Base-by-base conservation (phyloP, 2,797 vertebrate genomes). In the Chaetophractus vellerosus region DNA sequence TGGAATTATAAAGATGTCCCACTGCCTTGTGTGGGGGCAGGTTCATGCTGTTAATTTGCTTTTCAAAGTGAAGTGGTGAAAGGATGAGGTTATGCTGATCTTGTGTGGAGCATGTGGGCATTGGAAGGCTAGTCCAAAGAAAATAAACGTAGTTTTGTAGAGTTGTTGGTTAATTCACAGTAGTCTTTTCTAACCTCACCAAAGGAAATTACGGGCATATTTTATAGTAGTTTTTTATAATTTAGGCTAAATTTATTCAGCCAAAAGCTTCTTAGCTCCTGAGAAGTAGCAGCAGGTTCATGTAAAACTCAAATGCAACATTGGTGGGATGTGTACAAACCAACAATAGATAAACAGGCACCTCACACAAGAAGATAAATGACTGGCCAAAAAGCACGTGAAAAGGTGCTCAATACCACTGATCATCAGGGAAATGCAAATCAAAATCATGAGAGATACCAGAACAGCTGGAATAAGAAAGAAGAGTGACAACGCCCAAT, bases 1-100 rank as follows among this genome's bases (percentile, higher is more conserved):
- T 48, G 71, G 80, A 91, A 79, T 69, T 55, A 76, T 26, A 86
- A 83, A 96, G 92, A 69, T 96, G 96, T 93, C 82, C 92, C 82
- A 84, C 31, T 57, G 84, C 61, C 48, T 82, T 50, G 1, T 14
- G 28, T 75, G 82, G 36, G 33, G 90, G 92, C 24, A 83, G 80
- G 50, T 68, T 89, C 79, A 55, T 78, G 31, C 50, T 88, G 69
- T 19, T 71, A 75, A 91, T 80, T 45, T 92, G 68, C 68, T 74
- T 82, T 38, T 89, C 55, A 78, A 61, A n/a, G 69, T 21, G 28
- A 61, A n/a, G 69, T 21, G 28, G n/a, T 33, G 63, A 33, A 68
- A 90, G 63, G 66, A 88, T 26, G 59, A 72, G 59, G 33, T 5
- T 23, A 33, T 74, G 15, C 45, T 50, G 26, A 33, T 57, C 9